Evolutionary conservation across 1,140 invertebrate species (phyloP), one percentile per base, ranked within the genome.

Genomic region (Megathymus violae): DNA sequence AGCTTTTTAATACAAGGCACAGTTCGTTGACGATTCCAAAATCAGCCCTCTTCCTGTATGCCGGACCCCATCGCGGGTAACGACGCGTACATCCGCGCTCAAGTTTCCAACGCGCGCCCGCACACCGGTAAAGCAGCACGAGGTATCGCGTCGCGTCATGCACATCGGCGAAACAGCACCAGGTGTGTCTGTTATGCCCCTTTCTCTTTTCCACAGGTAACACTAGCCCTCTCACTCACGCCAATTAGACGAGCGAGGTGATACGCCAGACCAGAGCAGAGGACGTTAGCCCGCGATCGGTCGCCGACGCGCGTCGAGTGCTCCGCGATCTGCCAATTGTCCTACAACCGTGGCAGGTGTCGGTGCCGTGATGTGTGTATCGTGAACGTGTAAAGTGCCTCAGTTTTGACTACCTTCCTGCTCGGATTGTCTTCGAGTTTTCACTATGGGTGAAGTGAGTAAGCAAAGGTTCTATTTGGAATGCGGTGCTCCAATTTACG

Each of bases 371-470:
- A 89, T 87, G 85, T 78, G 70, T 75, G 76, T 69, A 70, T 73
- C 70, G 85, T 89, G 82, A 84, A 78, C 5, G 72, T 77, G 75
- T 69, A n/a, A n/a, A 38, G 71, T 71, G 71, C 34, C 63, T 54
- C 52, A 73, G 50, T 69, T 62, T 72, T 64, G 59, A 68, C 70
- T 80, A 76, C 70, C 67, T 74, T 76, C 71, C 67, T 67, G 51
- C 61, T 72, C 67, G 78, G 79, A 85, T 80, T 77, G 74, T 71
- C 51, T 64, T 69, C 62, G 34, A 67, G 64, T 69, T 52, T 52
- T 52, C 77, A 81, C 58, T 40, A 89, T 89, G 87, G 74, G 80
- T 72, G 87, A 89, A 83, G 87, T 89, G 73, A 89, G 87, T 89
- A 87, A 4, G 16, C 36, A 40, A n/a, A 47, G 64, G 62, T 74